Percentiles rank a stretch among this genome's conserved stretches.
These are phyloP conservation scores for Pteropus alecto DNA, from an alignment of 2,113 vertebrate genomes.

Conservation along the genomic window DNA sequence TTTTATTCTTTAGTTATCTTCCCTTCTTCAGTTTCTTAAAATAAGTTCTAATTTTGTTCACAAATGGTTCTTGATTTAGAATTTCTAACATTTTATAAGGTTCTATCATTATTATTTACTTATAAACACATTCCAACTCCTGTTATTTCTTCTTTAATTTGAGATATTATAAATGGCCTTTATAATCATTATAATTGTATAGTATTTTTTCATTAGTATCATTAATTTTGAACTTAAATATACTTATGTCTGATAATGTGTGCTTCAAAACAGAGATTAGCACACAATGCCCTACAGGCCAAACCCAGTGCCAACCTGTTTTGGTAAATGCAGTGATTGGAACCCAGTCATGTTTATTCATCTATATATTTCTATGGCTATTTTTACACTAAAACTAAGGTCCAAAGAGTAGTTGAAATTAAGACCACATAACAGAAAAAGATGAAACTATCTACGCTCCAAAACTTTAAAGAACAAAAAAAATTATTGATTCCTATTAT, in stretches of 20 bases:
- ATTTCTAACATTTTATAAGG: not conserved
- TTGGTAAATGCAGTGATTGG: not conserved
- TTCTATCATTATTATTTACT: not conserved
- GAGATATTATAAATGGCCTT: not conserved
- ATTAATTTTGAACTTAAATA: not conserved
- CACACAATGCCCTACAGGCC: not conserved
- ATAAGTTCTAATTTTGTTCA: not conserved
- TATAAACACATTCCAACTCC: not conserved
- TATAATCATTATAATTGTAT: not conserved
- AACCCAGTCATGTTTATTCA: not conserved
- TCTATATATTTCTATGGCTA: not conserved
- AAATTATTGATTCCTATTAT: not conserved
- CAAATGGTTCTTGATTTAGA: not conserved
- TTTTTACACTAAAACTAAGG: not conserved
- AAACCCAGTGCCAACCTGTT: not conserved
- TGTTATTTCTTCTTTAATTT: not conserved
- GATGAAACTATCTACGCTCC: not conserved
- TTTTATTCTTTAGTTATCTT: not conserved
- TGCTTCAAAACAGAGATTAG: not conserved
- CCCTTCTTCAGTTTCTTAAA: not conserved
- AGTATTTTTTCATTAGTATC: not conserved
- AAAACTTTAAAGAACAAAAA: not conserved
- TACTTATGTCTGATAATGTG: not conserved
- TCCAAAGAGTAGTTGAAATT: not conserved
- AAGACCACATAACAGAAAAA: not conserved